Evolutionary conservation across 2,113 vertebrate species (phyloP), one percentile per base, ranked within the genome.

Genomic region (Cyanoderma ruficeps): DNA sequence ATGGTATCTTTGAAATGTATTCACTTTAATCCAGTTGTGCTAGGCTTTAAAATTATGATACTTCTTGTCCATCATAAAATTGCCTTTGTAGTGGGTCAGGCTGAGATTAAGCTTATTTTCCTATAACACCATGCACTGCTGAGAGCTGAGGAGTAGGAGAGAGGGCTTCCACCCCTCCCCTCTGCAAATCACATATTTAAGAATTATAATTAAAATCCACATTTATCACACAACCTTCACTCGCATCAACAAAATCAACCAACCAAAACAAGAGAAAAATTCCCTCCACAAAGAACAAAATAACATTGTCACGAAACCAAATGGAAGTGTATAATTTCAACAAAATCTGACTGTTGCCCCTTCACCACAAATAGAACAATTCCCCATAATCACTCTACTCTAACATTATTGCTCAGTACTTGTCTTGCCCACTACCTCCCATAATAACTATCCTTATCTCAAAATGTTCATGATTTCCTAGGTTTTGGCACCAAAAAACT

Each of bases 371-470:
- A 39, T 28, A 6, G 3, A 87, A 60, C 11, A 68, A 44, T 23
- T 44, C 22, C 6, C 8, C 3, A 9, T 28, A 44, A 53, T 60
- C 14, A 60, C 46, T 69, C 8, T 12, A 33, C 10, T 39, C 12
- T 28, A 33, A 39, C 18, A 39, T 23, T 44, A 39, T 23, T 44
- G 33, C 44, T 60, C 27, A 77, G 27, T 46, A 33, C 12, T 61
- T 69, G 5, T 53, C n/a, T 78, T 69, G 15, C 27, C 33, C 0
- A 0, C 37, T 60, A 24, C 7, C 4, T 28, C 28, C 22, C 10
- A 46, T 13, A 4, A 53, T 39, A 37, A 39, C 5, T 52, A 53
- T 33, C 8, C 8, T 78, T 46, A 24, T 61, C 23, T 61, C 33
- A 61, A 78, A 87, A 69, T n/a, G 18, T 10, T 69, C 15, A 33